Evolutionary conservation across 2,888 invertebrate genomes (phyloP), one percentile per base, ranked within the genome.

Genomic region (Dryocosmus kuriphilus): DNA sequence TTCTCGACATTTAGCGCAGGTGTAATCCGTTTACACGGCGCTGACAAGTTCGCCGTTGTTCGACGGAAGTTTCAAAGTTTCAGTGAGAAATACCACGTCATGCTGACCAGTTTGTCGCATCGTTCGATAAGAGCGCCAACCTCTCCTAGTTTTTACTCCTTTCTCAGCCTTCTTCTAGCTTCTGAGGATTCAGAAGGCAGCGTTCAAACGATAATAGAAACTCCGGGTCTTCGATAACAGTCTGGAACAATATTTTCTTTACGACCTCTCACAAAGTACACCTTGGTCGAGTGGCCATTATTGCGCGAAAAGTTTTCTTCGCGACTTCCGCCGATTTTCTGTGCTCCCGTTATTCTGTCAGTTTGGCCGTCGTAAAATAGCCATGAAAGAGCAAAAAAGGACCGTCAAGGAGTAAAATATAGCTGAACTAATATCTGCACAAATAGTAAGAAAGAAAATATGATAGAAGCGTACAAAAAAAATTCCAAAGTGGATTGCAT

Each of bases 201-300:
- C 62, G 75, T 51, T 51, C 51, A 46, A 78, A 75, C 75, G 78
- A 76, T 78, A 79, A 67, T 77, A 76, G 75, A 80, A 78, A 60
- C 75, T 73, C 75, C 35, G 65, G 77, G 32, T 78, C 79, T 74
- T 67, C 77, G 78, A 80, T 82, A 83, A 82, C 79, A 79, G 76
- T 80, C 57, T 80, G 24, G 74, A 82, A 79, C 80, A 82, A 84
- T 85, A 84, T 85, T 83, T 85, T 82, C 81, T 74, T 79, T 74
- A 77, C 32, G 74, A 80, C 79, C 74, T 77, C 67, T 22, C 63
- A 77, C 80, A 76, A 78, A 63, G 77, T 80, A 80, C 76, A 74
- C 74, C 77, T 77, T 71, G 35, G 76, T 78, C 79, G 77, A 81
- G 79, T 81, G 82, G 81, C 82, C 81, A 79, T 82, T 82, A 81